Base-by-base conservation (phyloP, 2,113 vertebrate species). In the Oncorhynchus mykiss region DNA sequence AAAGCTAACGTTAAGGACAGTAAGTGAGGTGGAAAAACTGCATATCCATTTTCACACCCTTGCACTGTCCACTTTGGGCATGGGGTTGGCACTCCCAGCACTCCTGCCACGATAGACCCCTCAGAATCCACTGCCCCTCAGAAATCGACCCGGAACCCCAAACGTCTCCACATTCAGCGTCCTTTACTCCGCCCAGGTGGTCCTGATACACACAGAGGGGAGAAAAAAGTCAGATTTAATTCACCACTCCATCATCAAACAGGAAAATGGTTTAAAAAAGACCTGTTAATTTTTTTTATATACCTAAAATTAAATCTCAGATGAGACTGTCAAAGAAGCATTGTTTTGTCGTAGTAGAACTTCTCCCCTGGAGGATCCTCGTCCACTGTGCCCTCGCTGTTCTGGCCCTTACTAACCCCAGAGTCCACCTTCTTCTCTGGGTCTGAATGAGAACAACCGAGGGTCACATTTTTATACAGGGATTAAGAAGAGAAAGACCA, bases 281-380 rank as follows among this genome's bases (percentile, higher is more conserved):
- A n/a, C 49, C 11, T 3, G 13, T 3, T 27, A 13, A 5, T 11
- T 48, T 22, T 9, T 9, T 22, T 76, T 22, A 6, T 22, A 75
- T 34, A 99, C 98, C 96, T 97, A 62, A 95, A 94, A 74, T 97
- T 97, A 31, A 59, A 96, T 93, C 73, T 99, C 97, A 24, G 96
- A 96, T 22, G 98, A 97, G 87, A 99, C 94, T 99, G 89, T 99
- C 98, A 64, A 97, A 99, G 92, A 99, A 99, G 24, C 97, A 96
- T 99, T 66, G 96, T 92, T 84, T 96, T 98, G 91, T 99, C 95
- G 0, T 99, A 99, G 79, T 96, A 96, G 84, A 95, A 97, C 77
- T 96, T 98, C 3, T 96, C 96, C 1, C 93, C 92, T 14, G 94
- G 87, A 4, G 90, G 89, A 18, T 95, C 95, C 45, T 95, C 95